Base-by-base conservation (phyloP, 53 echinoderm and acorn worm species). In the Astropecten irregularis region DNA sequence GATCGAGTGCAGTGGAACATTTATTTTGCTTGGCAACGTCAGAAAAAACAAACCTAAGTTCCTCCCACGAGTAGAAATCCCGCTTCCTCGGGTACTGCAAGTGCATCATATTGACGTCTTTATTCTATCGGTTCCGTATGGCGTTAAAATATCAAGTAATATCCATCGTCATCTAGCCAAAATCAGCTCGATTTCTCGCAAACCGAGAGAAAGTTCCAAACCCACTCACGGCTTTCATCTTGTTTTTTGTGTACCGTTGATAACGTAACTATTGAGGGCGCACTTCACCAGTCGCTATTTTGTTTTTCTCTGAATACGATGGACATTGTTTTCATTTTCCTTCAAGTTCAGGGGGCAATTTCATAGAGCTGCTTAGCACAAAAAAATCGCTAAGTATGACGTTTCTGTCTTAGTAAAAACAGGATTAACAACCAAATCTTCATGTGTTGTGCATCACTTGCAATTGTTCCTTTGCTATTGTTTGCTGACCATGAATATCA, bases 21-120 rank as follows among this genome's bases (percentile, higher is more conserved):
- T n/a, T n/a, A n/a, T n/a, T 8, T 74, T 36, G 50, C 74, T 57
- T 79, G 79, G 79, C 79, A 62, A 79, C 60, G 36, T 13, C 66
- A 68, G 40, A 20, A 57, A 35, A 22, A 23, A 54, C 73, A 83
- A 58, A 96, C 96, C 96, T 93, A 27, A 96, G 68, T 53, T 96
- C 96, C 31, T 93, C 91, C 96, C 96, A 96, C 0, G 89, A 67
- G 89, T 89, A 93, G 55, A 88, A 93, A 23, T 89, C 76, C 11
- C 86, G 89, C 27, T 77, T 73, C 25, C 86, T 89, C 13, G 96
- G 93, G 76, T 83, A 96, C 86, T 90, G 92, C 14, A 96, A 42
- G 76, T 96, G 96, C 96, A 96, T 95, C 68, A 85, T 85, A 31
- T 50, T 85, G 71, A 71, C 35, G 72, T 20, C 37, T 2, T 32